These are phyloP conservation scores for Austrofundulus limnaeus DNA, from an alignment of 2,113 vertebrate genomes.

Conservation along the genomic window DNA sequence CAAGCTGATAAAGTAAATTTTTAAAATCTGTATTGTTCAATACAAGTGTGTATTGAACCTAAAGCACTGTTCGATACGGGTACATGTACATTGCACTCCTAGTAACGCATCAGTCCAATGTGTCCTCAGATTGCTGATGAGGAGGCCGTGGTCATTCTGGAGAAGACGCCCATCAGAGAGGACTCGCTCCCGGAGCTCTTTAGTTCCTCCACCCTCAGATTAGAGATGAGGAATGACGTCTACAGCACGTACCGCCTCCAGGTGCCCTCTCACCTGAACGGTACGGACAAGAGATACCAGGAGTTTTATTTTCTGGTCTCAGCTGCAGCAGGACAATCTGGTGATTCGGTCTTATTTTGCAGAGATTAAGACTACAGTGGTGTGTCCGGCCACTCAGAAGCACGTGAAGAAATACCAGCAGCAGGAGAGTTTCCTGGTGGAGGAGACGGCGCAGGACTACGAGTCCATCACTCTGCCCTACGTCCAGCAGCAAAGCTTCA, in stretches of 20 bases:
- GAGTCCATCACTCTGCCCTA: conserved; percentile 84
- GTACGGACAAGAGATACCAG: conserved; percentile 57
- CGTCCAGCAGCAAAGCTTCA: conserved; percentile 88
- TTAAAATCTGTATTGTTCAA: too few relatives aligned
- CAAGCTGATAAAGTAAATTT: too few relatives aligned
- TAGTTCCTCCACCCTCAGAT: conserved; percentile 72
- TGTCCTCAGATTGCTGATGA: conserved; percentile 79
- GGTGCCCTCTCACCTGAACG: conserved; percentile 84
- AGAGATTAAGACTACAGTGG: conserved; percentile 93
- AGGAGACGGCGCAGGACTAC: conserved; percentile 87
- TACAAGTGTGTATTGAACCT: too few relatives aligned
- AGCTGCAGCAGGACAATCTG: not conserved
- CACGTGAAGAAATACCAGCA: conserved; percentile 90
- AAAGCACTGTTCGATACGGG: too few relatives aligned
- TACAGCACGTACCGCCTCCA: conserved; percentile 89
- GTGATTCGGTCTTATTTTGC: conserved; percentile 5
- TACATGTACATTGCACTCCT: too few relatives aligned
- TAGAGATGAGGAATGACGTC: conserved; percentile 91
- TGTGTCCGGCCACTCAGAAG: conserved; percentile 92
- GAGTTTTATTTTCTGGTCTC: too few relatives aligned
- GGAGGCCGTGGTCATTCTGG: conserved; percentile 90
- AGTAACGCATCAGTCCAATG: too few relatives aligned
- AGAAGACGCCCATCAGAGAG: conserved; percentile 91
- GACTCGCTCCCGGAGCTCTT: conserved; percentile 82
- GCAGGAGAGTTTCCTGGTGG: conserved; percentile 85